These are phyloP conservation scores for Taxidea taxus DNA, from an alignment of 2,113 vertebrate genomes.

Conservation along the genomic window DNA sequence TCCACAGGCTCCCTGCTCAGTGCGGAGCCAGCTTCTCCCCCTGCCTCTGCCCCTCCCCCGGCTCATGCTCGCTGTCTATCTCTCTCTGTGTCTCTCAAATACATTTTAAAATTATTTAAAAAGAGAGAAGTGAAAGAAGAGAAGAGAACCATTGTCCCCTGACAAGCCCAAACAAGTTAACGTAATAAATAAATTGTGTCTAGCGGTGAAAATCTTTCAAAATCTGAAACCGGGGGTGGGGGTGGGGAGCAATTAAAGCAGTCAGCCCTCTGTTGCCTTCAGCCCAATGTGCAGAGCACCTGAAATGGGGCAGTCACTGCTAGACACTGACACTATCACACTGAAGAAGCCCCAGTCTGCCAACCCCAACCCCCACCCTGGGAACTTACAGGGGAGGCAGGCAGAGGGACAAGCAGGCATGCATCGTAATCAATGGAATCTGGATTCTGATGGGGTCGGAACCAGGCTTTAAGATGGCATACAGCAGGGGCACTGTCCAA, in stretches of 20 bases:
- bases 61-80: rapidly evolving
- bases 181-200: not conserved
- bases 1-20: too few species aligned
- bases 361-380: not conserved
- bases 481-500: not conserved
- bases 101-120: too few species aligned
- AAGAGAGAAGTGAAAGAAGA: too few species aligned
- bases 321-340: rapidly evolving
- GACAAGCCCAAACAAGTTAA: not conserved
- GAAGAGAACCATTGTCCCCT: not conserved
- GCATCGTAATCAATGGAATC: not conserved
- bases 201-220: not conserved
- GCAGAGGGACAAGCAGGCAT: not conserved
- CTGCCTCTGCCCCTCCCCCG: too few species aligned
- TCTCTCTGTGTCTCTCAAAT: too few species aligned
- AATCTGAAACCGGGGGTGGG: not conserved
- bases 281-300: not conserved
- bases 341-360: not conserved
- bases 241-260: not conserved
- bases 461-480: not conserved
- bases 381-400: not conserved
- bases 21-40: too few species aligned
- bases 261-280: not conserved
- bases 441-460: not conserved
- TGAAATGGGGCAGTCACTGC: not conserved